Evolutionary conservation across 2,113 vertebrate genomes (phyloP), one percentile per base, ranked within the genome.

Genomic region (Hippocampus mohnikei): DNA sequence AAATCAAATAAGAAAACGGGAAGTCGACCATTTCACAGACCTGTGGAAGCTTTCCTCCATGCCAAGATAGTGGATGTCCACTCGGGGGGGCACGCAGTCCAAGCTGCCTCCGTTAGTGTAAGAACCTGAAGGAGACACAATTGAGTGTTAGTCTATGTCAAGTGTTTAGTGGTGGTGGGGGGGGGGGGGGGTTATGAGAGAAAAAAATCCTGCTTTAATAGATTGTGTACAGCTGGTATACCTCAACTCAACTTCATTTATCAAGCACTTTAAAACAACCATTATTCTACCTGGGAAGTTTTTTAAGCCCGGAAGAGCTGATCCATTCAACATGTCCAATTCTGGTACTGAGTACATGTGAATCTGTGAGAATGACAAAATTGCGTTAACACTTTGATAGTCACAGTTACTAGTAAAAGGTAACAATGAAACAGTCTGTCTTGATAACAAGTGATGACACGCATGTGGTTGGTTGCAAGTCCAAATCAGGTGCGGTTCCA

Each of bases 241-340:
- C 33, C 33, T 37, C 33, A 37, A 37, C 33, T 37, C 33, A 37
- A 37, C 33, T 37, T 37, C 33, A 37, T 37, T 37, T 37, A 37
- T 37, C 33, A 5, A 37, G 33, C 33, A 37, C 33, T 37, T 37
- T 37, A 37, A 37, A 37, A 37, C 33, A 37, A 37, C 5, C 33
- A 15, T 44, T 44, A 13, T 10, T 44, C 10, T 79, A 90, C 89
- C 89, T 87, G 86, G 66, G 69, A 87, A 88, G 73, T 88, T 76
- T 1, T 89, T 81, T 13, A 84, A 33, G 41, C 70, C 50, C 1
- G 80, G 69, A 11, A 85, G 23, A 23, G 88, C 75, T 11, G 88
- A 81, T 50, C 75, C 83, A 10, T 83, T 87, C 73, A 87, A 27
- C 18, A 84, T 41, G 71, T 88, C 86, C 0, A 84, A 81, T 46